phyloP scores from a whole-genome alignment of 2,888 invertebrate genomes.

The Anorthoa munda region DNA sequence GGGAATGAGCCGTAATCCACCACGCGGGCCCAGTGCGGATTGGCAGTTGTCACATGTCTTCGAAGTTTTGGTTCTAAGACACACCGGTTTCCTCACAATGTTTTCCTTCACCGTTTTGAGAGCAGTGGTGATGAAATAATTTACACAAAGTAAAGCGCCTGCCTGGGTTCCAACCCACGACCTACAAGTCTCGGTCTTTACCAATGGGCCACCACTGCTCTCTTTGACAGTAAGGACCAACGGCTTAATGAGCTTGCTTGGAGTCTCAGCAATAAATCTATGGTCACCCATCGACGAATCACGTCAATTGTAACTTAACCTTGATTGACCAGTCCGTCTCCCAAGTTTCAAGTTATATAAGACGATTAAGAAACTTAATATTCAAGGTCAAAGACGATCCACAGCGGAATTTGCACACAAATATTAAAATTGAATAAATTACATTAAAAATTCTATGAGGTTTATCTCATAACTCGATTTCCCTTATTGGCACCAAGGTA shows the following conservation, averaged over 20 bases:
- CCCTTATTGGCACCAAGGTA: slow-evolving; percentile 20
- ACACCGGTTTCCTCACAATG: too few species aligned
- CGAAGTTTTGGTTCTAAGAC: too few species aligned
- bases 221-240: not conserved
- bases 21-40: too few species aligned
- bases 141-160: too few species aligned
- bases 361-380: slow-evolving; percentile 17
- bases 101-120: too few species aligned
- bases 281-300: not conserved
- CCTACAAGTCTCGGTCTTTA: too few species aligned
- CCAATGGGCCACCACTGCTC: not conserved
- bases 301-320: not conserved
- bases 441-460: slow-evolving; percentile 23
- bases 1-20: too few species aligned
- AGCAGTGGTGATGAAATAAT: too few species aligned
- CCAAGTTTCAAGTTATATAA: slow-evolving; percentile 25
- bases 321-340: not conserved
- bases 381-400: slow-evolving; percentile 41
- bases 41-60: too few species aligned
- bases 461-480: slow-evolving; percentile 36
- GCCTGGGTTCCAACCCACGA: too few species aligned
- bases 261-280: too few species aligned
- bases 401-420: slow-evolving; percentile 50
- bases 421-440: slow-evolving; percentile 54
- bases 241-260: too few species aligned